Percentiles rank a stretch among this genome's conserved stretches.
Evolutionary conservation across 2,113 vertebrate genomes (phyloP).

Genomic region (Etia nguti): DNA sequence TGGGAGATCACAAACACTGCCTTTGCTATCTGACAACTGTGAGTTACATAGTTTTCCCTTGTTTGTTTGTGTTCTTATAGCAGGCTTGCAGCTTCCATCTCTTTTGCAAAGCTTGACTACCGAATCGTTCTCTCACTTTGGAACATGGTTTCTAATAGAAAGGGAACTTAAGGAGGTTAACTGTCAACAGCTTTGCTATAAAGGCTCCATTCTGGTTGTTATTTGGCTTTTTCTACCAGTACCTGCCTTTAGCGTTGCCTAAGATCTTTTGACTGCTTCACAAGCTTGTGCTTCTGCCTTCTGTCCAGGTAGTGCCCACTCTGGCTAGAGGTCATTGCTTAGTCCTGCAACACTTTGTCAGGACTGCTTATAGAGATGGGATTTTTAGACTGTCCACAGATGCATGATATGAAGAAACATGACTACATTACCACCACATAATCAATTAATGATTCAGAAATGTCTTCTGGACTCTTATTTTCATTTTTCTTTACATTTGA

Average conservation of each 20-base stretch:
- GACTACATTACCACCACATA: neutral
- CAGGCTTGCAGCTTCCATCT: neutral
- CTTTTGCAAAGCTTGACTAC: neutral
- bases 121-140: neutral
- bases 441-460: neutral
- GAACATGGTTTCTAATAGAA: neutral
- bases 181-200: neutral
- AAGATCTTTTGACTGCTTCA: conserved; percentile 19
- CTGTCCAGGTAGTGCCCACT: neutral
- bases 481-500: neutral
- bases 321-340: neutral
- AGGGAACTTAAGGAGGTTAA: neutral
- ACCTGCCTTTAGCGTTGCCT: neutral
- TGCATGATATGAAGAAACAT: neutral
- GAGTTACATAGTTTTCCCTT: conserved; percentile 19
- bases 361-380: neutral
- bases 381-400: neutral
- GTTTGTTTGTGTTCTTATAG: neutral
- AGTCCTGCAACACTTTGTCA: neutral
- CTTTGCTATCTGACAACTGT: conserved; percentile 53
- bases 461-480: neutral
- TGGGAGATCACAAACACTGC: conserved; percentile 29
- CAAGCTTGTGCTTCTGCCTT: neutral
- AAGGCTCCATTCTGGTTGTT: neutral
- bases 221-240: neutral